Conservation (phyloP, 2,797 vertebrate genomes). For the Acanthiza pusilla region DNA sequence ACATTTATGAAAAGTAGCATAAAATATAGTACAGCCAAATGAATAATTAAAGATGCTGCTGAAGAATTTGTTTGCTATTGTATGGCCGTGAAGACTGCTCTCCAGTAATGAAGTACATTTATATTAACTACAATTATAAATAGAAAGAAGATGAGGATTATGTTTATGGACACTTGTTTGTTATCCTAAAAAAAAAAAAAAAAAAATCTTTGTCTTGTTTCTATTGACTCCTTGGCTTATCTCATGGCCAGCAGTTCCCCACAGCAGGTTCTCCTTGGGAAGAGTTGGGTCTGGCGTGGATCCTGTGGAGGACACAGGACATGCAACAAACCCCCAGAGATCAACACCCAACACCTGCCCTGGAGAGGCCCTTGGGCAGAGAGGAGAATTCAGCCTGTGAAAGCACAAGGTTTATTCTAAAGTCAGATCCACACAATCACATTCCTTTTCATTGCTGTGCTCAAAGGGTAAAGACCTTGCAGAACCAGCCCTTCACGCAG, state of each 20-base stretch:
- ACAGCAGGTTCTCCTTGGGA: neutral
- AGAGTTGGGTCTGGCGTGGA: neutral
- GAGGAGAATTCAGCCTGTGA: conserved; percentile 9
- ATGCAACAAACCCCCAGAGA: neutral
- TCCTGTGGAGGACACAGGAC: neutral
- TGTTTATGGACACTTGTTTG: conserved; percentile 58
- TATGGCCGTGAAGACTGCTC: conserved; percentile 48
- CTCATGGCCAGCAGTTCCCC: neutral
- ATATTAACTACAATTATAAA: conserved; percentile 68
- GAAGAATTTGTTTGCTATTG: conserved; percentile 73
- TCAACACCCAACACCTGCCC: neutral
- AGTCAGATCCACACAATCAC: neutral
- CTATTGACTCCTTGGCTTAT: neutral
- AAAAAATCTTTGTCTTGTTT: conserved; percentile 7
- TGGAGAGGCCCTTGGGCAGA: conserved; percentile 20
- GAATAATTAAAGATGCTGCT: conserved; percentile 80
- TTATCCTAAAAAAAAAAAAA: neutral
- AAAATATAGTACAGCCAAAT: conserved; percentile 73
- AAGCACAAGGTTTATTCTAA: conserved; percentile 15
- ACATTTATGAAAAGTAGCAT: conserved; percentile 78
- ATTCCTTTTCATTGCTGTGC: neutral
- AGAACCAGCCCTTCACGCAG: neutral
- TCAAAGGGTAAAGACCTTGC: neutral
- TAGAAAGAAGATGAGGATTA: conserved; percentile 53
- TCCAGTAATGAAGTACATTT: conserved; percentile 66